phyloP scores from a whole-genome alignment of 1,140 invertebrate genomes.

The Halictus rubicundus region DNA sequence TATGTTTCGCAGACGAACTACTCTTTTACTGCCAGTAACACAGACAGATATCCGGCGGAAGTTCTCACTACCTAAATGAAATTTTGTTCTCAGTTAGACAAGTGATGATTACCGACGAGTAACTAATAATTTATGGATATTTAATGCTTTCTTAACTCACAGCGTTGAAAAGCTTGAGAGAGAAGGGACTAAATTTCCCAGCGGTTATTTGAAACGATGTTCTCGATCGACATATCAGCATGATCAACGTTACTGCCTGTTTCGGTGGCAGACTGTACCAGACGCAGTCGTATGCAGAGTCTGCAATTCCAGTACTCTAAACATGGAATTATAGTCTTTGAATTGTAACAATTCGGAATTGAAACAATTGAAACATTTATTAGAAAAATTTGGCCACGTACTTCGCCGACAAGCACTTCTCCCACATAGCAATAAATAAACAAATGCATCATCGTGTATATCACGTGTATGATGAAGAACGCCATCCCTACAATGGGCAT shows the following conservation, averaged over 20 bases:
- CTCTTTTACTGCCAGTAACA: constrained; percentile 58
- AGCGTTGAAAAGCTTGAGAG: constrained; percentile 51
- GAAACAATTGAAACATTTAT: too few species aligned
- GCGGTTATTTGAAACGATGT: constrained; percentile 64
- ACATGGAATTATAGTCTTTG: constrained; percentile 6
- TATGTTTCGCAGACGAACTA: too few species aligned
- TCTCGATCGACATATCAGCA: constrained; percentile 63
- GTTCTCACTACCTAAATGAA: constrained; percentile 59
- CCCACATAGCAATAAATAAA: constrained; percentile 59
- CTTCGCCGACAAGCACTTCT: constrained; percentile 38
- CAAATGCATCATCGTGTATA: constrained; percentile 45
- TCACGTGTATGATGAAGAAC: constrained; percentile 42
- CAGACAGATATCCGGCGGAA: constrained; percentile 58
- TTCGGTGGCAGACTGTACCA: constrained; percentile 63
- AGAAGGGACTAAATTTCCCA: constrained; percentile 66
- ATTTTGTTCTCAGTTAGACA: too few species aligned
- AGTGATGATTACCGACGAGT: too few species aligned
- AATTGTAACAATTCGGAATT: too few species aligned
- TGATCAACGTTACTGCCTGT: constrained; percentile 50
- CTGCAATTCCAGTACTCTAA: constrained; percentile 60
- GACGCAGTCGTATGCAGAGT: constrained; percentile 62
- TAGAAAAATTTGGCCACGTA: not conserved
- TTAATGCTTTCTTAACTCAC: constrained; percentile 31
- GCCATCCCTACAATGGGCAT: constrained; percentile 31
- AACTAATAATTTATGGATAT: too few species aligned